phyloP scores from a whole-genome alignment of 2,113 vertebrate genomes.

The Bufo bufo region DNA sequence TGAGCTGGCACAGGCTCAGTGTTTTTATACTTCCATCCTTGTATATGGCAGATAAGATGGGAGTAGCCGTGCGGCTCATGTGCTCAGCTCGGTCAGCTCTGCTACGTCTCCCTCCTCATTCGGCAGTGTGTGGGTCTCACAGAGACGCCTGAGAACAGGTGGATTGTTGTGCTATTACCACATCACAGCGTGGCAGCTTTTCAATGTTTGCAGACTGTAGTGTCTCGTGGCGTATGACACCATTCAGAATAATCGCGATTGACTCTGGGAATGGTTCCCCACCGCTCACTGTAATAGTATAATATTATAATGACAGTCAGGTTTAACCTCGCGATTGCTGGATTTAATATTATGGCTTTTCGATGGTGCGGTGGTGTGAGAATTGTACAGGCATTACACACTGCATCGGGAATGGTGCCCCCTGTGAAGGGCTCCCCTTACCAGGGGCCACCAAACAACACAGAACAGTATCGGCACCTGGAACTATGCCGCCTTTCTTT shows the following conservation, averaged over 20 bases:
- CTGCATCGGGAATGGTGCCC: too few relatives aligned
- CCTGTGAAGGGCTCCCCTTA: too few relatives aligned
- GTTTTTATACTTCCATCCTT: neutral
- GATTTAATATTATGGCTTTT: neutral
- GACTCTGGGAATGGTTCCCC: neutral
- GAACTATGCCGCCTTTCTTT: too few relatives aligned
- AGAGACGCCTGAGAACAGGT: constrained; percentile 13
- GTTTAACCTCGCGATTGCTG: neutral
- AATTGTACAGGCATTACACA: neutral
- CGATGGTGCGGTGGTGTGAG: neutral
- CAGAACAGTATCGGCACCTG: too few relatives aligned
- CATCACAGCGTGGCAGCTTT: constrained; percentile 17
- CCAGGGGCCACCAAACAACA: too few relatives aligned
- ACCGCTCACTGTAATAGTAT: neutral
- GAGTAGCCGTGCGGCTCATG: neutral
- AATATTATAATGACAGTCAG: neutral
- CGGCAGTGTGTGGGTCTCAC: neutral
- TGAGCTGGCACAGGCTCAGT: neutral
- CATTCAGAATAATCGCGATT: neutral
- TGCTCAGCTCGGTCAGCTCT: neutral
- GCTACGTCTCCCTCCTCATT: neutral
- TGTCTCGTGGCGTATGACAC: neutral
- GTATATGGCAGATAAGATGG: neutral
- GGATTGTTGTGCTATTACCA: constrained; percentile 13
- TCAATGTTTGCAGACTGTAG: constrained; percentile 8